Evolutionary conservation across 2,113 vertebrate genomes (phyloP).

Genomic region (Loxodonta africana): DNA sequence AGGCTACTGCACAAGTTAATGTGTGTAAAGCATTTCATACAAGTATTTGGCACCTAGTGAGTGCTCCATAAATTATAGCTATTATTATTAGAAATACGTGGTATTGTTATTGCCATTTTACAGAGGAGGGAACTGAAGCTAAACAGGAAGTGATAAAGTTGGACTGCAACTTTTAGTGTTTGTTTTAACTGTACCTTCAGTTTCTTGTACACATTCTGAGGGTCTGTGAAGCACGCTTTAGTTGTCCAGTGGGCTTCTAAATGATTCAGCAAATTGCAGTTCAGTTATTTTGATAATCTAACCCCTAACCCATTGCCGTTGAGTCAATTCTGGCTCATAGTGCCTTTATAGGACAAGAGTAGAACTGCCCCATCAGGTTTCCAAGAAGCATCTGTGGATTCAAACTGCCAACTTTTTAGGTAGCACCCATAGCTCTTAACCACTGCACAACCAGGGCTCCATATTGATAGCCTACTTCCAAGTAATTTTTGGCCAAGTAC

Average conservation of each 20-base stretch:
- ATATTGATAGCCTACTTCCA: neutral
- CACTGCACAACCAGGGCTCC: no score
- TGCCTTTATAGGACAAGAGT: no score
- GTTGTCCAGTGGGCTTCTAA: neutral
- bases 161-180: neutral
- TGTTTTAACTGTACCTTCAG: neutral
- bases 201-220: constrained; percentile 17
- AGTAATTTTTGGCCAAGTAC: neutral
- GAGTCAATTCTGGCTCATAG: no score
- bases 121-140: neutral
- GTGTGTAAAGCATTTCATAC: neutral
- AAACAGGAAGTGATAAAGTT: neutral
- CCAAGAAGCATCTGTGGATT: no score
- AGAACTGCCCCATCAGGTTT: no score
- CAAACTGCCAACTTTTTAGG: no score
- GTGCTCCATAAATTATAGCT: neutral
- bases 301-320: no score
- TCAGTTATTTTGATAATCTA: neutral
- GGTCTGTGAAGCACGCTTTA: neutral
- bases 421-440: no score
- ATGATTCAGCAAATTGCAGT: neutral
- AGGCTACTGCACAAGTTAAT: neutral
- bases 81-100: neutral
- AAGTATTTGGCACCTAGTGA: neutral
- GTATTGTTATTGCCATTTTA: neutral